These are phyloP conservation scores for Mohoua ochrocephala DNA, from an alignment of 2,113 vertebrate genomes.

Conservation along the genomic window DNA sequence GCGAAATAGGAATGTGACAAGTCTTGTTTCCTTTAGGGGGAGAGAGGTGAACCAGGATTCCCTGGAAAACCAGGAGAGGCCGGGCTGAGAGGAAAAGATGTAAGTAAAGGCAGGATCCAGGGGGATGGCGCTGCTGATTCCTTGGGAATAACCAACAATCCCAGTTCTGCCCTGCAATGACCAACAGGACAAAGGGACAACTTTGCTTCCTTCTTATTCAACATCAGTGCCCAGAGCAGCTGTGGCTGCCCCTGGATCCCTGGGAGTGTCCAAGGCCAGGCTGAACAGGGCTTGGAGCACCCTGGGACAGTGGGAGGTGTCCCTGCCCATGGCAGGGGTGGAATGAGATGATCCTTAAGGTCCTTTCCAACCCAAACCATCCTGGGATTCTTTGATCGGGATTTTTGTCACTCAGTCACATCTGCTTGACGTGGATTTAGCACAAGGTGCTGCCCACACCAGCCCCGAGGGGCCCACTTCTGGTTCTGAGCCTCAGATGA, in stretches of 20 bases:
- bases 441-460: not conserved
- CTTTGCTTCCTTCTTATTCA: not conserved
- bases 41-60: constrained; percentile 73
- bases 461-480: not conserved
- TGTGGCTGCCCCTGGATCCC: not conserved
- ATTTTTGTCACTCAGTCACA: rapidly evolving
- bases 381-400: not conserved
- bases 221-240: not conserved
- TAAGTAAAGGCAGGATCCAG: constrained; percentile 77
- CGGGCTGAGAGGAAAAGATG: constrained; percentile 92
- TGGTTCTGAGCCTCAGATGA: not conserved
- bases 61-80: constrained; percentile 75
- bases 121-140: not conserved
- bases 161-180: not conserved
- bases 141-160: not conserved
- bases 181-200: not conserved
- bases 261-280: not conserved
- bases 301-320: not conserved
- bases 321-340: not conserved
- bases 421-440: not conserved
- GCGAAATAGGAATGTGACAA: not conserved
- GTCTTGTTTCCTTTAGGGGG: constrained; percentile 69
- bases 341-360: no score
- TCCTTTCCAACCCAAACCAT: not conserved
- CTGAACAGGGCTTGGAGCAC: rapidly evolving